Evolutionary conservation across 2,888 invertebrate species (phyloP), one percentile per base, ranked within the genome.

Genomic region (Julus scandinavius): DNA sequence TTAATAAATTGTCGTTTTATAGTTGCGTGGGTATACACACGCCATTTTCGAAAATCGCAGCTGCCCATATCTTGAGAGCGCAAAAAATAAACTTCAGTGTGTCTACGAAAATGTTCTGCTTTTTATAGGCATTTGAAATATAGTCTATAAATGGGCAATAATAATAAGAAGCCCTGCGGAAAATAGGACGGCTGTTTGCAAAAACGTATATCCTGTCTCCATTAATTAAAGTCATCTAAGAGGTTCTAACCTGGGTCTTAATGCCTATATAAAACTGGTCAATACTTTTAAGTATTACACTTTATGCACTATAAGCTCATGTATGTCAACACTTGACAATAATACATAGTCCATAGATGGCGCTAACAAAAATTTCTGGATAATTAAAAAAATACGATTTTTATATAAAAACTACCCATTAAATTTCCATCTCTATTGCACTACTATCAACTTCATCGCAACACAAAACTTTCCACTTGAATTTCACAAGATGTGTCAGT

Each of bases 151-250:
- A 80, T 38, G 80, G 38, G 38, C 38, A 80, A 80, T 80, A 72
- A 72, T 72, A 80, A 80, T 80, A 80, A 80, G 2, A 4, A 5
- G 80, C 38, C 80, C 80, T 80, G 80, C 38, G 80, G 38, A 40
- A 80, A 80, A 38, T 80, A 80, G 38, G 80, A 80, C 80, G 80
- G 38, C 80, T 80, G 80, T 38, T 80, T 45, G 45, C 45, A 45
- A 45, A 45, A 45, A 45, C 80, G 38, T 29, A 80, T 29, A 80
- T 80, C 80, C 80, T 29, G 80, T 80, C 38, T 7, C 13, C 80
- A 80, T 29, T 80, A 80, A 80, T 80, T 80, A 80, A 80, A 38
- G 38, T 80, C 38, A 80, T 2, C 80, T 2, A 29, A 29, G 20
- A 29, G 20, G 5, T 72, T 72, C 29, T 13, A 13, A 38, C 38